Evolutionary conservation across 64 coral and sea anemone genomes (phyloP), one percentile per base, ranked within the genome.

Genomic region (Pocillopora damicornis): DNA sequence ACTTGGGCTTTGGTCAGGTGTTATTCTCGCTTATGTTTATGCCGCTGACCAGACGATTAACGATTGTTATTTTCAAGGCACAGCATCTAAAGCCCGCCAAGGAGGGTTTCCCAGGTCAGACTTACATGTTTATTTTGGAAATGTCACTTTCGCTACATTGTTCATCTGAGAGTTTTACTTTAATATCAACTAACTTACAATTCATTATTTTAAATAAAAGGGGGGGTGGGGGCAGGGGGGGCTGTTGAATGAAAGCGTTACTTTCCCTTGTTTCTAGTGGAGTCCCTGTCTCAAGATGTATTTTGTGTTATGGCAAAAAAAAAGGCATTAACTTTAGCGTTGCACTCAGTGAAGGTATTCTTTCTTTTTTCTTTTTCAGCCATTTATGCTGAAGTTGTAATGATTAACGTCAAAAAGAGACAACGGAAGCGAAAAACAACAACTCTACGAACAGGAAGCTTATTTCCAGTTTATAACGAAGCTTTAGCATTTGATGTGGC

Each of bases 1-100:
- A 98, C 73, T 58, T 94, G 1, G 92, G 92, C 37, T 98, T 91
- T 63, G 96, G 92, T 76, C 96, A 98, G 22, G 60, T 98, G 60
- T 75, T 98, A 51, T 94, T 98, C 74, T 98, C 96, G 14, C 79
- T 98, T 58, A 98, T 94, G 90, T 98, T 94, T 59, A 94, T 94
- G 93, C 96, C 92, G 74, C 87, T 94, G 87, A 98, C 96, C 81
- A 88, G 93, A 57, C 80, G 92, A 59, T 81, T 98, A 35, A 98
- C 96, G 23, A 92, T 94, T 22, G 96, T 98, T 11, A 77, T 98
- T 45, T 98, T 98, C 75, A 98, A 98, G 84, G 96, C 96, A 2
- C 90, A 93, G 60, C 87, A 98, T 78, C 79, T 98, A 61, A 94
- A 88, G 77, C 75, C 82, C 25, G 77, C 81, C 23, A 92, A 90